Percentiles rank a stretch among this genome's conserved stretches.
Conservation (phyloP, 2,113 vertebrate species). For the Cavia porcellus region DNA sequence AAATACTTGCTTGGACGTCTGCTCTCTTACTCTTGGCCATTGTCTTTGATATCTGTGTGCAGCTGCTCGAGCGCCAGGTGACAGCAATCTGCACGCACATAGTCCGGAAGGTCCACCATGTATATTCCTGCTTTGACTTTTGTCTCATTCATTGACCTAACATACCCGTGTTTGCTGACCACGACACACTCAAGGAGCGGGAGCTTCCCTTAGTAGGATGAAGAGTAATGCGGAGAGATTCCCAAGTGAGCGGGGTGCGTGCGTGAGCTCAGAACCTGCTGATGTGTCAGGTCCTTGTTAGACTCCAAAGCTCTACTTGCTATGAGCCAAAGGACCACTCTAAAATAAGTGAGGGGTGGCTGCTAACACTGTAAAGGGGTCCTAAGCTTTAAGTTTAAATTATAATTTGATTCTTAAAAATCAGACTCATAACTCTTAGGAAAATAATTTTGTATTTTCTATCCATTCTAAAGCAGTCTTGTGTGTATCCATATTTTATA, state of each 20-base stretch:
- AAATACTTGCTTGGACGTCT: too few species aligned
- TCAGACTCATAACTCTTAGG: background rate
- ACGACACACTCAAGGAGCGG: background rate
- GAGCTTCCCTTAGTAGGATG: background rate
- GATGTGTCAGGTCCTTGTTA: background rate
- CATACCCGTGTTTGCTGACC: background rate
- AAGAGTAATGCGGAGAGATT: background rate
- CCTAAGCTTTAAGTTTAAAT: conserved; percentile 30
- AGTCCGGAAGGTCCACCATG: background rate
- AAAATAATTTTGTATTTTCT: background rate
- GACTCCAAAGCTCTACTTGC: background rate
- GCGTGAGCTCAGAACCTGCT: background rate
- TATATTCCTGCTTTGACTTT: conserved; percentile 18
- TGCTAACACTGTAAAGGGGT: background rate
- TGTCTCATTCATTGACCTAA: background rate
- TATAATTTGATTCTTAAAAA: conserved; percentile 39
- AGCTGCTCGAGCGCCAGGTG: too few species aligned
- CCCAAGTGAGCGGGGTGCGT: background rate
- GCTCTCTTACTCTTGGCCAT: too few species aligned
- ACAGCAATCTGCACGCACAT: too few species aligned
- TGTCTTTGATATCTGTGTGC: too few species aligned
- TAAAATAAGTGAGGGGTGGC: background rate
- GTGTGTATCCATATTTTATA: background rate
- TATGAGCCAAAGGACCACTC: background rate
- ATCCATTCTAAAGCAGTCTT: conserved; percentile 3